phyloP scores from a whole-genome alignment of 2,797 vertebrate species.

The Eupleurogrammus muticus region DNA sequence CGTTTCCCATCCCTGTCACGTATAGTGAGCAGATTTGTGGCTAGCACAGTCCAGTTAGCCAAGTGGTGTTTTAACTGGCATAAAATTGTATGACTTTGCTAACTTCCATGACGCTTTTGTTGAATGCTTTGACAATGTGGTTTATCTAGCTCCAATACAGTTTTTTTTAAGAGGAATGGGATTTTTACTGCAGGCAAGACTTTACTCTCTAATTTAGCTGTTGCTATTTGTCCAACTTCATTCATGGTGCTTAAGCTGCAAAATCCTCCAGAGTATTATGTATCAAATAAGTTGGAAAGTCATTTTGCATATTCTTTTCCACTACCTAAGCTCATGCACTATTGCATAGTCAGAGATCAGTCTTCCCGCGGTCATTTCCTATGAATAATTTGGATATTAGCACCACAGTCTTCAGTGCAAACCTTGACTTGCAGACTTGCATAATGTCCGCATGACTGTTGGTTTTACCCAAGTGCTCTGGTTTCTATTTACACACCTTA shows the following conservation, averaged over 20 bases:
- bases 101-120: neutral
- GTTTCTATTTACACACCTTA: neutral
- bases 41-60: conserved; percentile 16
- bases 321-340: conserved; percentile 3
- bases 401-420: conserved; percentile 16
- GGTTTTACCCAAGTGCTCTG: neutral
- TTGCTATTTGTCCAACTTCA: too few relatives aligned
- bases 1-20: conserved; percentile 7
- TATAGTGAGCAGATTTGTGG: conserved; percentile 22
- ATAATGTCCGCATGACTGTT: neutral
- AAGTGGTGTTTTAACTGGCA: conserved; percentile 4
- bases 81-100: neutral
- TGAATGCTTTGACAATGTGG: neutral
- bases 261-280: neutral
- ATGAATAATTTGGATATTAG: conserved; percentile 38
- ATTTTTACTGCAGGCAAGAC: neutral
- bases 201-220: too few relatives aligned
- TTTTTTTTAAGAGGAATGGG: neutral
- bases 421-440: neutral
- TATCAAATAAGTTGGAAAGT: neutral
- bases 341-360: conserved; percentile 42
- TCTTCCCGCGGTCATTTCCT: conserved; percentile 48
- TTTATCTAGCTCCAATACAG: neutral
- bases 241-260: too few relatives aligned
- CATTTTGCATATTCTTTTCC: conserved; percentile 2